phyloP scores from a whole-genome alignment of 2,888 invertebrate species.

The Anagyrus pseudococci region DNA sequence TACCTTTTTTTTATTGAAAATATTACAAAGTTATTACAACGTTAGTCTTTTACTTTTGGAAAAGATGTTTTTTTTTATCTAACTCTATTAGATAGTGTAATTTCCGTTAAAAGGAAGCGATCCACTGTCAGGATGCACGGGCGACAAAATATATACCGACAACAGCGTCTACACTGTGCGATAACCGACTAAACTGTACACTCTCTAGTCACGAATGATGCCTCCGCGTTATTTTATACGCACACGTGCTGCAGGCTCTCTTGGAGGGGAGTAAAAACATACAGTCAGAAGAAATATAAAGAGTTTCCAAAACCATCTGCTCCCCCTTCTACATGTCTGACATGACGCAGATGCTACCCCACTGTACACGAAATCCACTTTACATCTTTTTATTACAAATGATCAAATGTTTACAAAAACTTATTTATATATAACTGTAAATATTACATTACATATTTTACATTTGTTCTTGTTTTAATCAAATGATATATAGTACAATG shows the following conservation, averaged over 20 bases:
- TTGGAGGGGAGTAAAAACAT: neutral
- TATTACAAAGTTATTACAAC: neutral
- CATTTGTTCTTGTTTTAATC: too few species aligned
- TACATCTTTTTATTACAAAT: too few species aligned
- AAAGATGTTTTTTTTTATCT: neutral
- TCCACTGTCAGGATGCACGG: too few species aligned
- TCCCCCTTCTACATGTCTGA: neutral
- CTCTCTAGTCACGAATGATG: neutral
- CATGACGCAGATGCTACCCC: too few species aligned
- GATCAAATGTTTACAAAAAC: too few species aligned
- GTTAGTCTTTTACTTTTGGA: neutral
- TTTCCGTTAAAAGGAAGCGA: conserved; percentile 13
- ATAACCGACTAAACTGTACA: conserved; percentile 7
- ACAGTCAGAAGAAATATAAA: neutral
- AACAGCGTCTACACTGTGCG: neutral
- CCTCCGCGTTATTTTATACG: neutral
- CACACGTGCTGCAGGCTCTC: too few species aligned
- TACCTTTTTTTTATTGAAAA: neutral
- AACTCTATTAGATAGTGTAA: conserved; percentile 14
- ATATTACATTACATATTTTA: too few species aligned
- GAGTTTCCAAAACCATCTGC: neutral
- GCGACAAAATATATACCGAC: too few species aligned
- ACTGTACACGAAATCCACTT: neutral
- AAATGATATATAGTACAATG: too few species aligned
- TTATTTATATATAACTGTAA: too few species aligned